Conservation (phyloP, 2,113 vertebrate species). For the Tachysurus vachellii region DNA sequence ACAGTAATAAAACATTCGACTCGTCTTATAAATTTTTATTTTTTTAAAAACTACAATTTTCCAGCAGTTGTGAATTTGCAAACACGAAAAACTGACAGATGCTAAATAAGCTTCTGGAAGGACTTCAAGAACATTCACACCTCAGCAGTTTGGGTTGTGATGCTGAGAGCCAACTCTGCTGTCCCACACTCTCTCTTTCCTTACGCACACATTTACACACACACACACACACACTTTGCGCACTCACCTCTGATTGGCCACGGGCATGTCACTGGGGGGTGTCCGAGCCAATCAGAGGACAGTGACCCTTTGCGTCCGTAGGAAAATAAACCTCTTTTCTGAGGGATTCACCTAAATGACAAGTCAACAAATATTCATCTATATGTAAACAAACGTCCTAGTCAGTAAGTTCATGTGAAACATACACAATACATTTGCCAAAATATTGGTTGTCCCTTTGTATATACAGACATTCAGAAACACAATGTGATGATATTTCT, state of each 20-base stretch:
- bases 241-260: conserved; percentile 82
- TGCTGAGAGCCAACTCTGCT: conserved; percentile 44
- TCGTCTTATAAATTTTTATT: neutral
- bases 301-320: conserved; percentile 74
- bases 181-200: conserved; percentile 8
- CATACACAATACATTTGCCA: neutral
- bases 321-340: conserved; percentile 68
- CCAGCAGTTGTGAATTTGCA: neutral
- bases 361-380: conserved; percentile 69
- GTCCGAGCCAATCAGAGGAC: conserved; percentile 81
- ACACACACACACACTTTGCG: conserved; percentile 54
- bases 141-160: conserved; percentile 47
- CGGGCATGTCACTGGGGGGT: conserved; percentile 78
- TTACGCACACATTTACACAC: conserved; percentile 9
- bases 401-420: conserved; percentile 57
- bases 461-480: neutral
- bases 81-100: conserved; percentile 21
- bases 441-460: neutral
- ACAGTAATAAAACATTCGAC: neutral
- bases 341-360: conserved; percentile 72
- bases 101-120: conserved; percentile 45
- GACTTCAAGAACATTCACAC: conserved; percentile 47
- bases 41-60: too few relatives aligned
- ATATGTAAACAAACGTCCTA: conserved; percentile 62
- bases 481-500: neutral